These are phyloP conservation scores for Colossoma macropomum DNA, from an alignment of 2,113 vertebrate species.

Conservation along the genomic window DNA sequence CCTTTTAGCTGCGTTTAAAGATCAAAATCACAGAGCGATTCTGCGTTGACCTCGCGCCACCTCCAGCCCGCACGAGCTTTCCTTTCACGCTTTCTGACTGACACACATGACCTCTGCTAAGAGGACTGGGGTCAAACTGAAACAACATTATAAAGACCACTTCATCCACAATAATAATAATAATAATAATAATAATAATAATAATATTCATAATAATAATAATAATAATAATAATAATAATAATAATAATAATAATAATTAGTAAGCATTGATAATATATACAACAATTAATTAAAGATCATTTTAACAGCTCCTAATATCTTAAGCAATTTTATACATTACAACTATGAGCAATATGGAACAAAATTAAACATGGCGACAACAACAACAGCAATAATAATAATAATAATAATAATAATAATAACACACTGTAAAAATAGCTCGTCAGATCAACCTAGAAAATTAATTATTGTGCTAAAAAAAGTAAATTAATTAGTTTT, in stretches of 20 bases:
- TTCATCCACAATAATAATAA: background rate
- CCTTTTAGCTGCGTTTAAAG: constrained; percentile 24
- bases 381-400: too few relatives aligned
- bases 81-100: constrained; percentile 5
- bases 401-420: too few relatives aligned
- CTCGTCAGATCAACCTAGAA: too few relatives aligned
- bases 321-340: too few relatives aligned
- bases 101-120: constrained; percentile 23
- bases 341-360: too few relatives aligned
- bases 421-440: too few relatives aligned
- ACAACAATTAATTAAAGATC: too few relatives aligned
- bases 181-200: constrained; percentile 14
- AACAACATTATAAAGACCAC: background rate
- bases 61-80: constrained; percentile 11
- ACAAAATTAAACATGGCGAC: too few relatives aligned
- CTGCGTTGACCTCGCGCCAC: constrained; percentile 25
- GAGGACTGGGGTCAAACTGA: background rate
- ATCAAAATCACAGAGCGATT: constrained; percentile 44
- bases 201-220: background rate
- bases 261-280: background rate
- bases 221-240: constrained; percentile 6
- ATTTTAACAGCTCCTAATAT: too few relatives aligned
- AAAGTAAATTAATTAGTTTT: too few relatives aligned
- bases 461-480: too few relatives aligned
- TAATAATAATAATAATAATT: background rate